Percentiles rank a stretch among this genome's conserved stretches.
Evolutionary conservation across 2,888 invertebrate species (phyloP).

Genomic region (Apomyelois bistriatella): DNA sequence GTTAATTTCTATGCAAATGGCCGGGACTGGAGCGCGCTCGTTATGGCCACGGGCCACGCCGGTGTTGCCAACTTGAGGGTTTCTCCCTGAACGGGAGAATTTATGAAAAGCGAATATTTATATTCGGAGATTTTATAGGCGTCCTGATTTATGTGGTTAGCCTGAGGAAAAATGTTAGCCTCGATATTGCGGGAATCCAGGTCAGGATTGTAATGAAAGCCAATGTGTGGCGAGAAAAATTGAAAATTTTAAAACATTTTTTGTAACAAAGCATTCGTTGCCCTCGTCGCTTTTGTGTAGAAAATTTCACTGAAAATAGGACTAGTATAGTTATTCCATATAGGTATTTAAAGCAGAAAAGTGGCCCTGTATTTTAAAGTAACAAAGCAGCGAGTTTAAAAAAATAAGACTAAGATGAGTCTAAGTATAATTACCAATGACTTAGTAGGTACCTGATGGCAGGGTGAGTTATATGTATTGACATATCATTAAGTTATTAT

Average conservation of each 20-base stretch:
- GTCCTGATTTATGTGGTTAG: conserved; percentile 8
- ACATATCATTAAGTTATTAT: too few relatives aligned
- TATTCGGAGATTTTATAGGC: conserved; percentile 2
- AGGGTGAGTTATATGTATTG: too few relatives aligned
- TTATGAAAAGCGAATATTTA: conserved; percentile 13
- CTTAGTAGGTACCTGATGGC: too few relatives aligned
- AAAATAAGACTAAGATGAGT: too few relatives aligned
- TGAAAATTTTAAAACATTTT: neutral
- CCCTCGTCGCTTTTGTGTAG: neutral
- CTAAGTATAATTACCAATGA: too few relatives aligned
- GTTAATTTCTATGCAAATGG: conserved; percentile 76
- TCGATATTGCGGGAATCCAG: neutral
- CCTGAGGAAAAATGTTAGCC: conserved; percentile 4
- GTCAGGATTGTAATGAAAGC: conserved; percentile 7
- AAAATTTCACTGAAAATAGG: neutral
- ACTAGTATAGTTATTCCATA: too few relatives aligned
- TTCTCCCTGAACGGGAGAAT: conserved; percentile 3
- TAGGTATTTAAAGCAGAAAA: too few relatives aligned
- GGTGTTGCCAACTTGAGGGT: conserved; percentile 12
- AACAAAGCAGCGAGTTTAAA: too few relatives aligned
- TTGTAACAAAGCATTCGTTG: neutral
- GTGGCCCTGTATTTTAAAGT: too few relatives aligned
- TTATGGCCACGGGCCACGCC: conserved; percentile 23
- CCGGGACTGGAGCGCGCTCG: conserved; percentile 27
- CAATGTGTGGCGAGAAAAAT: conserved; percentile 4